phyloP scores from a whole-genome alignment of 2,797 vertebrate species.

The Caiman crocodilus region DNA sequence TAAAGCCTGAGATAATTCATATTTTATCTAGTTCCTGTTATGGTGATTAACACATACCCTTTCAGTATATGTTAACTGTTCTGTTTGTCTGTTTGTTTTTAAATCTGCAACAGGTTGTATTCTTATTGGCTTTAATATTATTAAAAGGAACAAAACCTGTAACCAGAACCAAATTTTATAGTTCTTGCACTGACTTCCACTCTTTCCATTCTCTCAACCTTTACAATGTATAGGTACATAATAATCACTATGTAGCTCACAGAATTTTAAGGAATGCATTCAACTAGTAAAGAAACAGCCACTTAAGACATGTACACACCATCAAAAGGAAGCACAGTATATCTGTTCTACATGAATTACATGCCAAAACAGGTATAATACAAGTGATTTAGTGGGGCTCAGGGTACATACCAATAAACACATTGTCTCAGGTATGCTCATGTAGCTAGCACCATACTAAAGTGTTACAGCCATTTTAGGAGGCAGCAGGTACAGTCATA shows the following conservation, averaged over 20 bases:
- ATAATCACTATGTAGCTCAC: neutral
- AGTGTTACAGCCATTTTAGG: too few relatives aligned
- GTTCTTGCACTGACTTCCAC: neutral
- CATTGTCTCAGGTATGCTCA: too few relatives aligned
- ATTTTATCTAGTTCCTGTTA: neutral
- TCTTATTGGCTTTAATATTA: neutral
- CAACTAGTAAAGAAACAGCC: too few relatives aligned
- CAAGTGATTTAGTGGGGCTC: too few relatives aligned
- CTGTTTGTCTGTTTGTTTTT: neutral
- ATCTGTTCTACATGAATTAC: too few relatives aligned
- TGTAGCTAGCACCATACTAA: too few relatives aligned
- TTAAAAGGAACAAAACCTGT: neutral
- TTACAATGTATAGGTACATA: neutral
- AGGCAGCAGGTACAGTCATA: too few relatives aligned
- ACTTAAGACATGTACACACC: too few relatives aligned
- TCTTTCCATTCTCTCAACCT: neutral
- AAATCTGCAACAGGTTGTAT: neutral
- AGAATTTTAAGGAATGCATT: neutral
- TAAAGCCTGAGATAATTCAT: neutral
- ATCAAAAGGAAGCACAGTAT: too few relatives aligned
- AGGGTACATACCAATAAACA: too few relatives aligned
- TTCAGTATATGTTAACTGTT: neutral
- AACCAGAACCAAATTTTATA: neutral
- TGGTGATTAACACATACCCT: neutral
- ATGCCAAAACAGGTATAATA: too few relatives aligned